Evolutionary conservation across 2,888 invertebrate genomes (phyloP).

Genomic region (Deilephila porcellus): DNA sequence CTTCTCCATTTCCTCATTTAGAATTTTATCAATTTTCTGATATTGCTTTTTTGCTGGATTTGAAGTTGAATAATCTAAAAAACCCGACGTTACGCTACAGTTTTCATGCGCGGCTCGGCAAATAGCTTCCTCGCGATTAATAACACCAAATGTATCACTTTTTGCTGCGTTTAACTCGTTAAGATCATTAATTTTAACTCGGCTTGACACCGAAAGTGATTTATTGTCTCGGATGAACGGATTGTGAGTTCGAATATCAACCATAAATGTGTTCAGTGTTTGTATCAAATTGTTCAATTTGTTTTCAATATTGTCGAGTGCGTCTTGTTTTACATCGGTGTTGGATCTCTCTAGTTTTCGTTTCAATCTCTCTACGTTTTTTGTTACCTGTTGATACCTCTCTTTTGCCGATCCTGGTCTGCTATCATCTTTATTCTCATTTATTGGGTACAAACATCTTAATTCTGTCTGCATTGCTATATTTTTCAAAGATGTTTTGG

Average conservation of each 20-base stretch:
- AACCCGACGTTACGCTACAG: conserved; percentile 38
- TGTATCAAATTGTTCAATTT: conserved; percentile 63
- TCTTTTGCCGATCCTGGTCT: conserved; percentile 41
- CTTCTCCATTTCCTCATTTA: conserved; percentile 58
- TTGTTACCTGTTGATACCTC: conserved; percentile 41
- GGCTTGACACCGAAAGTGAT: conserved; percentile 39
- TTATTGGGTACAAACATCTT: conserved; percentile 23
- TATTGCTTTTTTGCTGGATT: conserved; percentile 30
- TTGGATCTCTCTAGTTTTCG: conserved; percentile 41
- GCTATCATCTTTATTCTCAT: background rate
- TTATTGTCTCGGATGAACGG: conserved; percentile 35
- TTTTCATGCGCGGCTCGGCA: conserved; percentile 42
- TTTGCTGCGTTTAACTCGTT: conserved; percentile 38
- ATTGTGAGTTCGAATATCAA: conserved; percentile 52
- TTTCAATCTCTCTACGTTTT: conserved; percentile 47
- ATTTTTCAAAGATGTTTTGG: conserved; percentile 27
- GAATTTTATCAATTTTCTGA: conserved; percentile 45
- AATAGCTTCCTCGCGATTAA: conserved; percentile 39
- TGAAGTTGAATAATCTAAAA: conserved; percentile 35
- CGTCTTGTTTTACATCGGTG: conserved; percentile 39
- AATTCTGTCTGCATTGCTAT: conserved; percentile 37
- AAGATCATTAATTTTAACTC: conserved; percentile 31
- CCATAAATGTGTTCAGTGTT: conserved; percentile 60
- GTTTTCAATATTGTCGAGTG: conserved; percentile 57
- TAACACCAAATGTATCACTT: conserved; percentile 41